Percentiles rank a stretch among this genome's conserved stretches.
These are phyloP conservation scores for Platichthys stellatus DNA, from an alignment of 2,113 vertebrate genomes.

Conservation along the genomic window DNA sequence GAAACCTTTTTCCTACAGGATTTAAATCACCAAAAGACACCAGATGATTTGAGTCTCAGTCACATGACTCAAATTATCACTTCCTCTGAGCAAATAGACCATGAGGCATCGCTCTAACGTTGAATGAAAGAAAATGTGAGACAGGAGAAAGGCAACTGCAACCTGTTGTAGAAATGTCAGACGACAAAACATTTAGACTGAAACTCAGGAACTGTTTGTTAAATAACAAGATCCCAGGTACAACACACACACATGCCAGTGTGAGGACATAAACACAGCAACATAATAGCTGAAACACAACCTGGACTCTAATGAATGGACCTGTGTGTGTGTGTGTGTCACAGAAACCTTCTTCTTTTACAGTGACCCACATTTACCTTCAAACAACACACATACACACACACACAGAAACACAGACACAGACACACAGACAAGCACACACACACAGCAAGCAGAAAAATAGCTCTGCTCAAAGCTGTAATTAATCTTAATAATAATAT, in stretches of 20 bases:
- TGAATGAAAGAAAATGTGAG: too few species aligned
- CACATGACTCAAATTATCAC: too few species aligned
- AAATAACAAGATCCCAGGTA: not conserved
- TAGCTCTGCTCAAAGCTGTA: too few species aligned
- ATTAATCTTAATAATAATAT: too few species aligned
- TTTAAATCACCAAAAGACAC: not conserved
- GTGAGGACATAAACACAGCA: conserved; percentile 26
- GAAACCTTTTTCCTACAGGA: too few species aligned
- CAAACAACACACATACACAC: conserved; percentile 6
- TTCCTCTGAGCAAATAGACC: too few species aligned
- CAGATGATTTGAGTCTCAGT: too few species aligned
- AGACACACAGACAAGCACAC: too few species aligned
- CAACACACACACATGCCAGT: not conserved
- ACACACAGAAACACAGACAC: not conserved
- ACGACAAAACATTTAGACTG: not conserved
- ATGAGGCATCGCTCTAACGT: too few species aligned
- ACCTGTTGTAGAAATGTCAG: not conserved
- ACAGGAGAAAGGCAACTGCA: too few species aligned
- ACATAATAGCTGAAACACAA: conserved; percentile 37
- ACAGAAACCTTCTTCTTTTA: not conserved
- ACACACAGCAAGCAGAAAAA: too few species aligned
- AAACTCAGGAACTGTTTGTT: conserved; percentile 4
- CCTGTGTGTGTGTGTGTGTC: conserved; percentile 1
- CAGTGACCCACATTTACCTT: conserved; percentile 22
- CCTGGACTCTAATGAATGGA: conserved; percentile 35